Percentiles rank a stretch among this genome's conserved stretches.
Evolutionary conservation across 2,113 vertebrate genomes (phyloP).

Genomic region (Dicaeum eximium): DNA sequence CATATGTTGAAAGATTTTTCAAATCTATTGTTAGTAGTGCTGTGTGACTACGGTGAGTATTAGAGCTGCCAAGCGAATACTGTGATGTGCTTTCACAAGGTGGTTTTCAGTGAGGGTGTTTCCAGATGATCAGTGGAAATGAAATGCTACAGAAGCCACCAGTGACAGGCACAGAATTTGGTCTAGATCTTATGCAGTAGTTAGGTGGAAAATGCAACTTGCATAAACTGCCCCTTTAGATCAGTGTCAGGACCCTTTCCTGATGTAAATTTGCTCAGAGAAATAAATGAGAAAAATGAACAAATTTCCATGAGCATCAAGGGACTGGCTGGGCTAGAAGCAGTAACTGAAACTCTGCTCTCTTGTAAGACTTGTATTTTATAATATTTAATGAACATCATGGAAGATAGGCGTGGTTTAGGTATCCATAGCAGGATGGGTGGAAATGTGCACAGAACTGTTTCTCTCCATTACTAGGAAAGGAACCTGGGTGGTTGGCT

Average conservation of each 20-base stretch:
- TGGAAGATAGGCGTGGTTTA: neutral
- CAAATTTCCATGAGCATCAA: neutral
- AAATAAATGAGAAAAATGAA: neutral
- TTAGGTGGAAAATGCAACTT: neutral
- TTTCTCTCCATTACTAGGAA: neutral
- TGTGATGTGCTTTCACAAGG: neutral
- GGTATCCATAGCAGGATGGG: neutral
- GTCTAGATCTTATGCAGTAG: neutral
- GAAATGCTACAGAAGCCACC: neutral
- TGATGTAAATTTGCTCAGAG: neutral
- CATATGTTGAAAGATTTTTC: slow-evolving; percentile 78
- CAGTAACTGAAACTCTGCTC: neutral
- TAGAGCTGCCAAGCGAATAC: neutral
- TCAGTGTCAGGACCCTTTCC: neutral
- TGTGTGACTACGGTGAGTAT: slow-evolving; percentile 88
- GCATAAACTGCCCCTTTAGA: neutral
- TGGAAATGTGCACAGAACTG: neutral
- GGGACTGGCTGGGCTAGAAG: neutral
- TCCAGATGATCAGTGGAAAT: neutral
- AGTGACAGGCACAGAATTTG: neutral
- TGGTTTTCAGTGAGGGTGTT: neutral
- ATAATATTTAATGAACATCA: neutral
- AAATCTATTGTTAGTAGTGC: slow-evolving; percentile 81
- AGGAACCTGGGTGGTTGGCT: neutral
- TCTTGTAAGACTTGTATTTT: neutral